A percentile compares a stretch with the other conserved stretches of the same genome.
phyloP scores from a whole-genome alignment of 2,888 invertebrate species.

The Laothoe populi region DNA sequence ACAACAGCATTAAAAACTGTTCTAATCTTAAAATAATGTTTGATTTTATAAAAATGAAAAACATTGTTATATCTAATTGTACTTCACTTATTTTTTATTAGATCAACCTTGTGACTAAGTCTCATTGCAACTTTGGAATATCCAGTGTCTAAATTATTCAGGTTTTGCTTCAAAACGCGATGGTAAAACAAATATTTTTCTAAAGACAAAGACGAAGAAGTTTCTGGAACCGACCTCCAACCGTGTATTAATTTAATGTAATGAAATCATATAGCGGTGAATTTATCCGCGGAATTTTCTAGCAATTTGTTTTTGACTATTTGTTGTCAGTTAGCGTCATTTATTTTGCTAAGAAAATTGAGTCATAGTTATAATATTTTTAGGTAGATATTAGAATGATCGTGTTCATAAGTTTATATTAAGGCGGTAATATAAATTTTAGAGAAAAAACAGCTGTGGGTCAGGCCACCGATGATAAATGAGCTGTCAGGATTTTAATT shows the following conservation, averaged over 20 bases:
- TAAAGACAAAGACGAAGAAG: slow-evolving; percentile 41
- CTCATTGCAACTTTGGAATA: not conserved
- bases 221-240: slow-evolving; percentile 39
- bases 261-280: slow-evolving; percentile 40
- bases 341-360: not conserved
- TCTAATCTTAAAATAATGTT: not conserved
- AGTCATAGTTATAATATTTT: not conserved
- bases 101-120: not conserved
- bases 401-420: too few species aligned
- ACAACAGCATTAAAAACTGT: too few species aligned
- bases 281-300: slow-evolving; percentile 39
- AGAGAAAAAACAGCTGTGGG: too few species aligned
- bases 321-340: slow-evolving; percentile 30
- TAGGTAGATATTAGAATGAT: too few species aligned
- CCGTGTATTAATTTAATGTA: slow-evolving; percentile 35
- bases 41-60: not conserved
- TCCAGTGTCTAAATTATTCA: not conserved
- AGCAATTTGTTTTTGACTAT: slow-evolving; percentile 38
- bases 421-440: too few species aligned
- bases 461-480: too few species aligned
- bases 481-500: too few species aligned
- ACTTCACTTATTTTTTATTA: not conserved
- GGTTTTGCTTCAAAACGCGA: not conserved
- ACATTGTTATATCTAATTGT: not conserved
- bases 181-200: slow-evolving; percentile 46